Base-by-base conservation (phyloP, 2,797 vertebrate species). In the Anguilla obscura region DNA sequence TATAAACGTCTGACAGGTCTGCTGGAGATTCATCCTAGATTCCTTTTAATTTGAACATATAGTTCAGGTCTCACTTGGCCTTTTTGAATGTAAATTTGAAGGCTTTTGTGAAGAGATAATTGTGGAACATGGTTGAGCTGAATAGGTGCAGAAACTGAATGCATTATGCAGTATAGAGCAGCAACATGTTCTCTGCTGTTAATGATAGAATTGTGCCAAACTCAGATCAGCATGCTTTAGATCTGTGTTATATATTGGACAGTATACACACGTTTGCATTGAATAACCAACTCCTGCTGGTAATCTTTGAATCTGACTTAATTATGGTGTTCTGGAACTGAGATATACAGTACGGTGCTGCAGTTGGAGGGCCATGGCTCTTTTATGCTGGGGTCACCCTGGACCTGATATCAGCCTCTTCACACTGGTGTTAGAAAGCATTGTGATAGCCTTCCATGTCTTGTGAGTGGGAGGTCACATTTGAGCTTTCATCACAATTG, bases 401-500 rank as follows among this genome's bases (percentile, higher is more conserved):
- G 83, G 14, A 30, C 48, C 52, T 0, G 48, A 84, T 24, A 84
- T 36, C 82, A 54, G 24, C 82, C 56, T 40, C 36, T 74, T 45
- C 10, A 86, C 69, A 33, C 71, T 21, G 18, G 36, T 85, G 52
- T 85, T 45, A 83, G 76, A 27, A 27, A 56, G 24, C n/a, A 85
- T 85, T 85, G 83, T 33, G 27, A 27, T 27, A 24, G 82, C 56
- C 83, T 30, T 24, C n/a, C 63, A 66, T n/a, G 21, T 66, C n/a
- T 66, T 14, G 54, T 14, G 54, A 24, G 63, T 6, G 63, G 63
- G 63, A 6, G 63, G 21, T 18, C 58, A 60, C 16, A 27, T 66
- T 24, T n/a, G 4, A 24, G n/a, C 8, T 66, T 66, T 27, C 21
- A 66, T 27, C 63, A n/a, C 3, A 12, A 66, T n/a, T 66, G 63